A percentile compares a stretch with the other conserved stretches of the same genome.
These are phyloP conservation scores for Argopecten irradians DNA, from an alignment of 1,140 invertebrate genomes.

Conservation along the genomic window DNA sequence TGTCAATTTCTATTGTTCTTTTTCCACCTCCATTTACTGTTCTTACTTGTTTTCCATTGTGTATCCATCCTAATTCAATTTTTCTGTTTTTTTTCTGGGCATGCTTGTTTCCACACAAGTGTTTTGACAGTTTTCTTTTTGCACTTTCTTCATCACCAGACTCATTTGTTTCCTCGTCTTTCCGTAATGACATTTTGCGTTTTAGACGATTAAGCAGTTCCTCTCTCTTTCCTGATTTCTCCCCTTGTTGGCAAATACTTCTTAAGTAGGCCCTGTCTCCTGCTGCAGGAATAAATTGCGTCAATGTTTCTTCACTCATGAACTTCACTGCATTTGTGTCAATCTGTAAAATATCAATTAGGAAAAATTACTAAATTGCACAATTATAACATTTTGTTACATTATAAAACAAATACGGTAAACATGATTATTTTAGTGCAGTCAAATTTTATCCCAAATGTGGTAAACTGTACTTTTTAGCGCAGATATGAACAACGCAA, in stretches of 20 bases:
- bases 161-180: background rate
- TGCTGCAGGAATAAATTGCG: background rate
- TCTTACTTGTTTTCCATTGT: conserved; percentile 37
- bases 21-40: conserved; percentile 28
- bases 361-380: too few relatives aligned
- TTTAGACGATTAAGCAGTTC: background rate
- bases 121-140: too few relatives aligned
- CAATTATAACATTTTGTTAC: too few relatives aligned
- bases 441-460: too few relatives aligned
- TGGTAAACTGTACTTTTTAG: too few relatives aligned
- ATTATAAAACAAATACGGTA: too few relatives aligned
- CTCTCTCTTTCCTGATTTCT: background rate
- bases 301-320: background rate
- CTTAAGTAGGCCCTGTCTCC: background rate
- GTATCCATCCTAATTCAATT: conserved; percentile 41
- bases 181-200: background rate
- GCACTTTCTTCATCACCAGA: background rate
- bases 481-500: too few relatives aligned
- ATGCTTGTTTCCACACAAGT: background rate
- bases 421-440: too few relatives aligned
- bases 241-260: background rate
- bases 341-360: conserved; percentile 1
- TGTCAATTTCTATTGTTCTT: background rate
- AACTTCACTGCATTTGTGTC: background rate
- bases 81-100: conserved; percentile 32